phyloP scores from a whole-genome alignment of 2,888 invertebrate species.

The Bugula neritina region DNA sequence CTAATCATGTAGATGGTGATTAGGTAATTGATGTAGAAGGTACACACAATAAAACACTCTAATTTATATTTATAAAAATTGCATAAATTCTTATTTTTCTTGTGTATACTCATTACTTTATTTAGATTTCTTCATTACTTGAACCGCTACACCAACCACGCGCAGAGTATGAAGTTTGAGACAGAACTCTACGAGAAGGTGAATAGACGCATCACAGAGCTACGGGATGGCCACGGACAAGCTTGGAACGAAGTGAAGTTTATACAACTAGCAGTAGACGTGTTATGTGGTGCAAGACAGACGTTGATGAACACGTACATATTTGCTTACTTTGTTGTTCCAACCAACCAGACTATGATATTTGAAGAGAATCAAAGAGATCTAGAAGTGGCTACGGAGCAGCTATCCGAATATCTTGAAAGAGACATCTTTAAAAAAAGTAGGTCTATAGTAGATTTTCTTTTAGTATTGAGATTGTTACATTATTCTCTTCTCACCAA shows the following conservation, averaged over 20 bases:
- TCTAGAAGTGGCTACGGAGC: slow-evolving; percentile 12
- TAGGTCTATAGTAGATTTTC: too few species aligned
- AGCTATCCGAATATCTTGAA: slow-evolving; percentile 10
- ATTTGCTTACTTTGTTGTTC: slow-evolving; percentile 18
- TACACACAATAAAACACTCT: too few species aligned
- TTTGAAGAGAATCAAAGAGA: slow-evolving; percentile 25
- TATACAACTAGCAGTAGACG: slow-evolving; percentile 7
- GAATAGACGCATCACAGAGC: background rate
- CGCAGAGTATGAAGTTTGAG: slow-evolving; percentile 19
- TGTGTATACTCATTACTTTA: too few species aligned
- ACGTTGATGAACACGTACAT: slow-evolving; percentile 17
- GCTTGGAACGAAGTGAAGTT: slow-evolving; percentile 21
- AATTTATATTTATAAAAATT: too few species aligned
- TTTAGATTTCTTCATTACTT: slow-evolving; percentile 17
- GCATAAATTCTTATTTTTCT: too few species aligned
- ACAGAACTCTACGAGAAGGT: slow-evolving; percentile 17
- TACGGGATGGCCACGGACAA: slow-evolving; percentile 14
- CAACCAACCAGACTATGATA: slow-evolving; percentile 20
- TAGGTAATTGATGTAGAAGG: too few species aligned
- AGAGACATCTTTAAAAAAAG: slow-evolving; percentile 15
- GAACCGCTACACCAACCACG: background rate
- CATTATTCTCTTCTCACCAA: too few species aligned
- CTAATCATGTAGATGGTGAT: too few species aligned
- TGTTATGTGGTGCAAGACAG: slow-evolving; percentile 8
- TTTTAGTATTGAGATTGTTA: too few species aligned